Evolutionary conservation across 2,113 vertebrate species (phyloP).

Genomic region (Panurus biarmicus): DNA sequence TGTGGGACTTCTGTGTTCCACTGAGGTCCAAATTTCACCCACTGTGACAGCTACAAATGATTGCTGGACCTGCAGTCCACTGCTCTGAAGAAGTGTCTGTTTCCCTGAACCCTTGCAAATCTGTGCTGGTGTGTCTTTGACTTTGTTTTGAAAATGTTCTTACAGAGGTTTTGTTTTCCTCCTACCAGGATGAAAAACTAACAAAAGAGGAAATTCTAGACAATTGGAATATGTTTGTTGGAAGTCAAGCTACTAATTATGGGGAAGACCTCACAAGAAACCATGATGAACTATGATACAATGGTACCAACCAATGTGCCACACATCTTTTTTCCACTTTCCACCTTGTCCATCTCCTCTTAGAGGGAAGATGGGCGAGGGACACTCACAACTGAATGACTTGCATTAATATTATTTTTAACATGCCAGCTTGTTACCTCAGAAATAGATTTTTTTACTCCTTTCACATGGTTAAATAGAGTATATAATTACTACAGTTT

Average conservation of each 20-base stretch:
- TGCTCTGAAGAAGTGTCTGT: neutral
- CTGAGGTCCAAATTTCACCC: neutral
- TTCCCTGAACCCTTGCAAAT: neutral
- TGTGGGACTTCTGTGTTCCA: neutral
- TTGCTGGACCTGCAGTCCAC: neutral
- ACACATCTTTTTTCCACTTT: neutral
- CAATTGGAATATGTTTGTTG: constrained; percentile 99
- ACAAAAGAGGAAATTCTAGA: constrained; percentile 93
- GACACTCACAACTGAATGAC: neutral
- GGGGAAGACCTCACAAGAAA: constrained; percentile 95
- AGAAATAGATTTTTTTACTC: constrained; percentile 41
- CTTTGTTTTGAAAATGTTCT: neutral
- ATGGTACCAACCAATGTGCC: neutral
- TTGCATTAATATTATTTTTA: constrained; percentile 20
- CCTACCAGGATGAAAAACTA: constrained; percentile 84
- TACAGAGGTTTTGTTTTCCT: neutral
- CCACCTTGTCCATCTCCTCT: neutral
- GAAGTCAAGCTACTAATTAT: constrained; percentile 97
- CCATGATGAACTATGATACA: constrained; percentile 90
- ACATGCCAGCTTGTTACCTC: constrained; percentile 55
- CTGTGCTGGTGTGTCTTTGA: neutral
- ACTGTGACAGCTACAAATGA: neutral
- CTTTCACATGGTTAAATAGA: constrained; percentile 9
- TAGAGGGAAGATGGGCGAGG: neutral
- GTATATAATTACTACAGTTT: neutral